Conservation (phyloP, 2,888 invertebrate species). For the Drosophila gaucha region DNA sequence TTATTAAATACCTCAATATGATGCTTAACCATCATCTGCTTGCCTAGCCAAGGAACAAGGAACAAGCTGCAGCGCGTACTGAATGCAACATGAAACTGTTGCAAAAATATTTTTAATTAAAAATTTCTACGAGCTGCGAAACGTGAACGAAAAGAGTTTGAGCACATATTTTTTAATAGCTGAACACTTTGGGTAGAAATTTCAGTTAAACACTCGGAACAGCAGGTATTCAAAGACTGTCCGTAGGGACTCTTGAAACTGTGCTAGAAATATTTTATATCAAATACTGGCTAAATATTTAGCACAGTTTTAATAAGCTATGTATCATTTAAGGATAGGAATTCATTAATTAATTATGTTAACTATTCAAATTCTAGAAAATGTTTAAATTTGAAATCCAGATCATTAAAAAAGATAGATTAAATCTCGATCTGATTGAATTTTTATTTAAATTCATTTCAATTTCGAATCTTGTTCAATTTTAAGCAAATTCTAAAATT, state of each 20-base stretch:
- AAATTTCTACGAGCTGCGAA: constrained; percentile 28
- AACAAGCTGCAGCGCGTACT: constrained; percentile 2
- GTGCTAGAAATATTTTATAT: background rate
- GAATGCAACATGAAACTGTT: constrained; percentile 24
- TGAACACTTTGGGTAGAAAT: constrained; percentile 16
- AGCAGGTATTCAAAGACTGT: background rate
- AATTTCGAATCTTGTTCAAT: too few relatives aligned
- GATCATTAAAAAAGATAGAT: too few relatives aligned
- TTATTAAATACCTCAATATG: constrained; percentile 15
- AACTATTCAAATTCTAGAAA: too few relatives aligned
- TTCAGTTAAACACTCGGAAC: background rate
- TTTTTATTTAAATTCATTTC: too few relatives aligned
- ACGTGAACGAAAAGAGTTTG: constrained; percentile 4
- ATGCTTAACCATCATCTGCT: too few relatives aligned
- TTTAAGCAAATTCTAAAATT: too few relatives aligned
- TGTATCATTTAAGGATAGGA: too few relatives aligned
- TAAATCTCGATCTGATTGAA: too few relatives aligned
- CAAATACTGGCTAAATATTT: too few relatives aligned
- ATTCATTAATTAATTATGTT: too few relatives aligned
- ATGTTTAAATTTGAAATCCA: too few relatives aligned
- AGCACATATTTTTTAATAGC: constrained; percentile 14
- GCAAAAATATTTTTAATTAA: constrained; percentile 50
- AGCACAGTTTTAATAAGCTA: background rate
- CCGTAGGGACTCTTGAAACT: background rate
- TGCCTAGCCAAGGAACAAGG: too few relatives aligned